Conservation (phyloP, 2,113 vertebrate genomes). For the Rattus rattus region DNA sequence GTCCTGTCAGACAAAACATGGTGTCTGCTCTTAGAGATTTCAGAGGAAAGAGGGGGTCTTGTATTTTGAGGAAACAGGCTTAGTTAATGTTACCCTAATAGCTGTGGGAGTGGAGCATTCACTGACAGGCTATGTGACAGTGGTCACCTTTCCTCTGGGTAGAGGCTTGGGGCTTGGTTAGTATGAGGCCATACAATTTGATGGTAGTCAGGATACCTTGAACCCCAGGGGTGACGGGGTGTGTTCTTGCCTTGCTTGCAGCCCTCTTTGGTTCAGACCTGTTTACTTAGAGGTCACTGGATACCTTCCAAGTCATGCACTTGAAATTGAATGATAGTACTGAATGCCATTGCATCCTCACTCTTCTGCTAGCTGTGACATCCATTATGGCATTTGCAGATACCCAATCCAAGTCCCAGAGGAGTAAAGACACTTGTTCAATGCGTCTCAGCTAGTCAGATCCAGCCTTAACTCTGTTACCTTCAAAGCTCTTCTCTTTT, state of each 20-base stretch:
- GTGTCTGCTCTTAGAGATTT: background rate
- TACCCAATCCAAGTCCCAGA: background rate
- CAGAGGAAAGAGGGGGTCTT: background rate
- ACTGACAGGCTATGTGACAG: background rate
- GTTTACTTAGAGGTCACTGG: background rate
- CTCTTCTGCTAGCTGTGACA: background rate
- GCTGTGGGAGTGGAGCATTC: background rate
- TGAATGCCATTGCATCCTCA: background rate
- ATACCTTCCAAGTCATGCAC: background rate
- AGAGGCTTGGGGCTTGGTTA: background rate
- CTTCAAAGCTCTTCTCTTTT: background rate
- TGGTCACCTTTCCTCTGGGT: background rate
- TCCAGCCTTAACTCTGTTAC: background rate
- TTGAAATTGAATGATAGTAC: background rate
- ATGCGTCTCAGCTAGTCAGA: background rate
- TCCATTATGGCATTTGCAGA: background rate
- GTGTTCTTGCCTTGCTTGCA: background rate
- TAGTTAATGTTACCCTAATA: background rate
- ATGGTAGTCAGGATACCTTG: too few species aligned
- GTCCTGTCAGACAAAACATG: background rate
- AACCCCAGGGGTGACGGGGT: background rate
- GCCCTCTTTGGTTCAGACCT: background rate
- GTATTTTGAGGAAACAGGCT: background rate
- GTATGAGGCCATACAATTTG: background rate
- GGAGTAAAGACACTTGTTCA: background rate